phyloP scores from a whole-genome alignment of 2,888 invertebrate species.

The Bombylius major region DNA sequence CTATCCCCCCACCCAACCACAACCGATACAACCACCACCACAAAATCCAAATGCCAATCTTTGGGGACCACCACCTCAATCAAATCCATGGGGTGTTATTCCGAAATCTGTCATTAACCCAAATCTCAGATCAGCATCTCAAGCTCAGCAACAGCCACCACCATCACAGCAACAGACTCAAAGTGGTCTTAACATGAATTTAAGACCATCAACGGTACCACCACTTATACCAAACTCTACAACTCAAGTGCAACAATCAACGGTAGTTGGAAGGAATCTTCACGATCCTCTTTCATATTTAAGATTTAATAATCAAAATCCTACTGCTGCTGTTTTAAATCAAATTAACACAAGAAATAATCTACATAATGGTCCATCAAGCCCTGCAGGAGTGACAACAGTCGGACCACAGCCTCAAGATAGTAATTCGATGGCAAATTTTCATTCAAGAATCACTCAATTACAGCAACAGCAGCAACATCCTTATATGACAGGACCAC shows the following conservation, averaged over 20 bases:
- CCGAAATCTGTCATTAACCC: conserved; percentile 22
- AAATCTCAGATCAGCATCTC: conserved; percentile 10
- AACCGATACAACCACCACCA: conserved; percentile 13
- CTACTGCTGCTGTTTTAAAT: conserved; percentile 1
- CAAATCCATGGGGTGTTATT: conserved; percentile 34
- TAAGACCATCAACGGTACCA: conserved; percentile 10
- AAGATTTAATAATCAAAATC: conserved; percentile 19
- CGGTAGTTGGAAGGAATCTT: conserved; percentile 11
- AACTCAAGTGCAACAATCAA: conserved; percentile 17
- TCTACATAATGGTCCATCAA: conserved; percentile 29
- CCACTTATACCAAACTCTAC: conserved; percentile 5
- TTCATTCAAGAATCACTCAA: conserved; percentile 9
- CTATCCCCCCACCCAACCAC: conserved; percentile 16
- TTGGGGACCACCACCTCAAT: conserved; percentile 35
- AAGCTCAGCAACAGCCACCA: conserved; percentile 8
- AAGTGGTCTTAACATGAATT: conserved; percentile 11
- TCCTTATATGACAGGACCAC: conserved; percentile 9
- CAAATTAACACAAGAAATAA: conserved; percentile 18
- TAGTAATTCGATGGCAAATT: neutral
- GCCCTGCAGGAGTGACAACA: conserved; percentile 25
- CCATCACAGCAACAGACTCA: conserved; percentile 7
- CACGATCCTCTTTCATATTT: conserved; percentile 6
- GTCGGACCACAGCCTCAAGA: neutral
- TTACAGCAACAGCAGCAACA: conserved; percentile 16
- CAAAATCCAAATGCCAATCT: conserved; percentile 35